Percentiles rank a stretch among this genome's conserved stretches.
These are phyloP conservation scores for Pipistrellus pipistrellus DNA, from an alignment of 2,797 vertebrate genomes.

Conservation along the genomic window DNA sequence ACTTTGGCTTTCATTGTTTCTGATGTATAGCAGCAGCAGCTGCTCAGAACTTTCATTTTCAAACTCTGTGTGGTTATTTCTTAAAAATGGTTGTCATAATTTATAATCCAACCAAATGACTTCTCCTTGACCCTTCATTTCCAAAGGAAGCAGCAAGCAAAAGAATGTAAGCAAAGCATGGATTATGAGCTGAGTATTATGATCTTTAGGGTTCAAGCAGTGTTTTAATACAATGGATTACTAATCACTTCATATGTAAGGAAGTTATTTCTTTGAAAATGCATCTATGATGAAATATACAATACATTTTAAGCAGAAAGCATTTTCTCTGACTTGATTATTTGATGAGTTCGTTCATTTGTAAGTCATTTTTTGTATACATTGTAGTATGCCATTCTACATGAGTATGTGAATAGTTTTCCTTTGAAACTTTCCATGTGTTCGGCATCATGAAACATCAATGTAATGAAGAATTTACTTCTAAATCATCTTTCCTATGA, in stretches of 20 bases:
- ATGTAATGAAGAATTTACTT: neutral
- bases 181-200: neutral
- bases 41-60: slow-evolving; percentile 17
- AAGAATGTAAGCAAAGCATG: slow-evolving; percentile 11
- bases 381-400: neutral
- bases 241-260: neutral
- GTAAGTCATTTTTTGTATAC: neutral
- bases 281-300: neutral
- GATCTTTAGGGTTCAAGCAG: neutral
- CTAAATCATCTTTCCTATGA: neutral
- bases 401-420: neutral
- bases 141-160: neutral
- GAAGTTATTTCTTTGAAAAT: slow-evolving; percentile 19
- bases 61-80: neutral
- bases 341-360: neutral
- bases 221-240: slow-evolving; percentile 31
- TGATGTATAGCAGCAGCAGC: neutral
- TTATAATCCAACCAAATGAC: neutral
- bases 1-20: neutral
- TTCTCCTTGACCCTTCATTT: neutral
- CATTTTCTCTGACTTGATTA: neutral
- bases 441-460: neutral
- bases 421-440: neutral
- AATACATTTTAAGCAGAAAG: slow-evolving; percentile 23
- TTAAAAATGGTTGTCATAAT: neutral